These are phyloP conservation scores for Aspidoscelis tigris DNA, from an alignment of 2,113 vertebrate genomes.

Conservation along the genomic window DNA sequence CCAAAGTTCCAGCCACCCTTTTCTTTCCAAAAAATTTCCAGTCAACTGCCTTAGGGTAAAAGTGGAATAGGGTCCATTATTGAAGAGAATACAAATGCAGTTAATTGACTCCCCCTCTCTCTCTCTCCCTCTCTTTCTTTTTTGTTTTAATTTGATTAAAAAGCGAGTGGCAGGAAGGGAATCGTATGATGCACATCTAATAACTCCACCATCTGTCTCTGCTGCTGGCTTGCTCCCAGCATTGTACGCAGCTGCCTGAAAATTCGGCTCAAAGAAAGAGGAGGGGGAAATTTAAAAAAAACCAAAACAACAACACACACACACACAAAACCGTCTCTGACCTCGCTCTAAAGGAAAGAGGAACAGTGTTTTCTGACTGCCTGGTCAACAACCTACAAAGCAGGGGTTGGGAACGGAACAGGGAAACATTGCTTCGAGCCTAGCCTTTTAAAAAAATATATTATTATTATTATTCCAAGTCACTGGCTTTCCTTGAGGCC, in stretches of 20 bases:
- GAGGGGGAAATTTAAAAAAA: conserved; percentile 35
- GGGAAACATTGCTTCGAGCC: conserved; percentile 33
- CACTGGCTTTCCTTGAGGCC: conserved; percentile 16
- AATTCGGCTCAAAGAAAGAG: conserved; percentile 76
- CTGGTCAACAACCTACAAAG: conserved; percentile 78
- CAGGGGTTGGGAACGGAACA: conserved; percentile 57
- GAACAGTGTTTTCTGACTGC: conserved; percentile 75
- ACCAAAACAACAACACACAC: conserved; percentile 30
- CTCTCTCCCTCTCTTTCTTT: conserved; percentile 76
- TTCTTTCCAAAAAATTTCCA: conserved; percentile 76
- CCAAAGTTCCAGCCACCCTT: conserved; percentile 61
- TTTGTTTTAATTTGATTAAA: conserved; percentile 98
- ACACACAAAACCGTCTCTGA: conserved; percentile 55
- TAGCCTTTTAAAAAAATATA: not conserved
- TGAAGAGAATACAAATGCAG: conserved; percentile 83
- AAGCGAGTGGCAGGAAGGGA: conserved; percentile 96
- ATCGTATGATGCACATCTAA: conserved; percentile 97
- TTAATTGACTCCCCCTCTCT: conserved; percentile 82
- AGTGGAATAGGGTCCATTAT: conserved; percentile 81
- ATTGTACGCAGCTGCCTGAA: conserved; percentile 88
- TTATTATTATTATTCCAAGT: conserved; percentile 1
- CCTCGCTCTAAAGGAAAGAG: conserved; percentile 74
- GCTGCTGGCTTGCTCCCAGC: conserved; percentile 93
- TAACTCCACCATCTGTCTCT: conserved; percentile 97
- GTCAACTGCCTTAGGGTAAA: conserved; percentile 81